A percentile compares a stretch with the other conserved stretches of the same genome.
These are phyloP conservation scores for Sturnira hondurensis DNA, from an alignment of 2,113 vertebrate genomes.

Conservation along the genomic window DNA sequence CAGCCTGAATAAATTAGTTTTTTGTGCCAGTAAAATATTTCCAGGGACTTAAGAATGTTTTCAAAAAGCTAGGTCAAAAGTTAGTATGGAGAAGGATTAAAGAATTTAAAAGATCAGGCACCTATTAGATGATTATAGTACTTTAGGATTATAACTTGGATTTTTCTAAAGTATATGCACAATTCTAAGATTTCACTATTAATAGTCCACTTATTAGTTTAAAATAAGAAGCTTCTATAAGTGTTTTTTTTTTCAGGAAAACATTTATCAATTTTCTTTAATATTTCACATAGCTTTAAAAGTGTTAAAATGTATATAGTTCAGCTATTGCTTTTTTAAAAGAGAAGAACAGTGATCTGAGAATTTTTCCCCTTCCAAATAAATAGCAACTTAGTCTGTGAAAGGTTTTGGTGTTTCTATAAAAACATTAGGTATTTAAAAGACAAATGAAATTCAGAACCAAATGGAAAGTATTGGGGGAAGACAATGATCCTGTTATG, in stretches of 20 bases:
- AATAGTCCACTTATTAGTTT: constrained; percentile 22
- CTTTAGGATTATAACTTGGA: constrained; percentile 57
- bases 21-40: constrained; percentile 53
- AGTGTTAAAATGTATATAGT: background rate
- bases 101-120: constrained; percentile 53
- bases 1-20: constrained; percentile 36
- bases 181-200: constrained; percentile 57
- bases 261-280: constrained; percentile 34
- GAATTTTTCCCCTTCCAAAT: background rate
- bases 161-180: constrained; percentile 63
- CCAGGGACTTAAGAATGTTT: constrained; percentile 44
- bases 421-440: constrained; percentile 28
- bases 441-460: constrained; percentile 36
- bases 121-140: constrained; percentile 56
- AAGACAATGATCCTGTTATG: background rate
- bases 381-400: background rate
- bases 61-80: constrained; percentile 62
- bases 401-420: constrained; percentile 6
- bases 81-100: constrained; percentile 65
- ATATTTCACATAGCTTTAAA: constrained; percentile 38
- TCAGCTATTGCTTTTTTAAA: background rate
- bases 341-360: background rate
- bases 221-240: constrained; percentile 48
- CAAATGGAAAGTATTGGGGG: constrained; percentile 13
- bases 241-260: constrained; percentile 39